Evolutionary conservation across 2,888 invertebrate species (phyloP).

Genomic region (Drosophila paracracens): DNA sequence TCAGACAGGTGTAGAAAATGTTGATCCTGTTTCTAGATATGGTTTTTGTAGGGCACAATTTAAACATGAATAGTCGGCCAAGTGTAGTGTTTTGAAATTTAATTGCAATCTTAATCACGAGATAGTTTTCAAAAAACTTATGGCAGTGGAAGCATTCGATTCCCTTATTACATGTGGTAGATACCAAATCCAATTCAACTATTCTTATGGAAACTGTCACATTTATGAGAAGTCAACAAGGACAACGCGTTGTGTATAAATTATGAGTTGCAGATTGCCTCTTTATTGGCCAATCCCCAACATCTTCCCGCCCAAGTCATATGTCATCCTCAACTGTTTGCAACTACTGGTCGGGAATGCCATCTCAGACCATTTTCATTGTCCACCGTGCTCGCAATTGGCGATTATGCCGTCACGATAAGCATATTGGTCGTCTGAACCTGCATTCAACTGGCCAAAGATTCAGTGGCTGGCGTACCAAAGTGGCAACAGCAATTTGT

Average conservation of each 20-base stretch:
- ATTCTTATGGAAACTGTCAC: slow-evolving; percentile 48
- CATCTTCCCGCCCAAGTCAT: slow-evolving; percentile 3
- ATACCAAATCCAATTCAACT: slow-evolving; percentile 27
- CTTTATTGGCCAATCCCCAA: slow-evolving; percentile 24
- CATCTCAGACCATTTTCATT: slow-evolving; percentile 64
- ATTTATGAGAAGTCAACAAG: slow-evolving; percentile 42
- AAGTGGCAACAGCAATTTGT: slow-evolving; percentile 81
- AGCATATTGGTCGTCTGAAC: slow-evolving; percentile 68
- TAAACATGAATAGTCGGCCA: background rate
- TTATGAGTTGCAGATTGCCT: slow-evolving; percentile 49
- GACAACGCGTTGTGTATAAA: slow-evolving; percentile 48
- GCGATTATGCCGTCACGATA: slow-evolving; percentile 56
- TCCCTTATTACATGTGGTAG: slow-evolving; percentile 20
- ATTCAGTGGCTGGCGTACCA: slow-evolving; percentile 64
- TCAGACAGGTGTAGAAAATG: background rate
- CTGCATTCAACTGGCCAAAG: slow-evolving; percentile 43
- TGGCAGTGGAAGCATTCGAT: background rate
- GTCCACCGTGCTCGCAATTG: slow-evolving; percentile 54
- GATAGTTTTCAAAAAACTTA: background rate
- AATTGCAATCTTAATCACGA: background rate
- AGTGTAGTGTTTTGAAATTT: background rate
- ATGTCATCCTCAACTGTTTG: slow-evolving; percentile 6
- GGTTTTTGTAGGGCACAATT: background rate
- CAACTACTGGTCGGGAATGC: slow-evolving; percentile 45
- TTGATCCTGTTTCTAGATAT: background rate